Evolutionary conservation across 2,888 invertebrate species (phyloP).

Genomic region (Uropetala carovei): DNA sequence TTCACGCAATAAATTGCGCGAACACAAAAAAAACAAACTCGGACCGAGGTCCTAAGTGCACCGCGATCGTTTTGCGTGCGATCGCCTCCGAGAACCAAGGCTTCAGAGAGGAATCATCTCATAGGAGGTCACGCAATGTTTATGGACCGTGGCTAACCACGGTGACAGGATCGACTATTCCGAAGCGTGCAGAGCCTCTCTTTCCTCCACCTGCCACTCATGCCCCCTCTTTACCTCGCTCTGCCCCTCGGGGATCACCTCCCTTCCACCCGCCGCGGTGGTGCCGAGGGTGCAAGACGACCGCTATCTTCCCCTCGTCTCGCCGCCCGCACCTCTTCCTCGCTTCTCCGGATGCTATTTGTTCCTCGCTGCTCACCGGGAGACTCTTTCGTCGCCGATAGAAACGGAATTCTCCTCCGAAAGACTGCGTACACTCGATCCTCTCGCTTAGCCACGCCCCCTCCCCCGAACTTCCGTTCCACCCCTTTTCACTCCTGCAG

Average conservation of each 20-base stretch:
- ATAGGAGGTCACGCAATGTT: slow-evolving; percentile 31
- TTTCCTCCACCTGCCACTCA: slow-evolving; percentile 20
- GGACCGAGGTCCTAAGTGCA: background rate
- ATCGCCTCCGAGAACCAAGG: slow-evolving; percentile 7
- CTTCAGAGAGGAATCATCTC: background rate
- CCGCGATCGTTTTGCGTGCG: background rate
- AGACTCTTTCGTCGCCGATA: background rate
- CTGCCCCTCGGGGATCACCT: background rate
- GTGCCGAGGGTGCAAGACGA: slow-evolving; percentile 16
- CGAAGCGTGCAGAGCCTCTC: slow-evolving; percentile 3
- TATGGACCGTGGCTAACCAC: slow-evolving; percentile 4
- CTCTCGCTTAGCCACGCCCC: slow-evolving; percentile 8
- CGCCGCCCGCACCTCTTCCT: slow-evolving; percentile 14
- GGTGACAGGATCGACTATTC: background rate
- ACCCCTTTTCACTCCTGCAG: background rate
- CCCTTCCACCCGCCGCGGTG: background rate
- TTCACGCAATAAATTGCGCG: background rate
- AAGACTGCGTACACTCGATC: background rate
- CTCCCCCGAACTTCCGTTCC: background rate
- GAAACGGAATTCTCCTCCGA: background rate
- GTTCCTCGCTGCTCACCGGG: background rate
- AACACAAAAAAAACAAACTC: background rate
- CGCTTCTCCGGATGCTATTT: slow-evolving; percentile 11
- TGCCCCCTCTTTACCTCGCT: background rate
- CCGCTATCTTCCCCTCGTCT: slow-evolving; percentile 4